phyloP scores from a whole-genome alignment of 2,797 vertebrate species.

The Peromyscus aztecus region DNA sequence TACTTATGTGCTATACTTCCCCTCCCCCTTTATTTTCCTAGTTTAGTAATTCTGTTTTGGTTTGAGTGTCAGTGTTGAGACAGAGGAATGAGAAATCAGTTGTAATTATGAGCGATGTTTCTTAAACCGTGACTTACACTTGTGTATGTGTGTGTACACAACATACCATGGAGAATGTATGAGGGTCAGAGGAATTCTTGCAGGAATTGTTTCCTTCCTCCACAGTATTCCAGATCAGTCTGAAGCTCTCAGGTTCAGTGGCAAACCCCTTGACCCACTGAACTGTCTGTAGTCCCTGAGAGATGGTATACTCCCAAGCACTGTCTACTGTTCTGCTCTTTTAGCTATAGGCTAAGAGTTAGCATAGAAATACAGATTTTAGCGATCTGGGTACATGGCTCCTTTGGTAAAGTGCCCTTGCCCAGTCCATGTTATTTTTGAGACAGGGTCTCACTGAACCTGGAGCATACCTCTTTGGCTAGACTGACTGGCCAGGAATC shows the following conservation, averaged over 20 bases:
- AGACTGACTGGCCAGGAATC: neutral
- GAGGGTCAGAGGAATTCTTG: neutral
- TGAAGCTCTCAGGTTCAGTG: neutral
- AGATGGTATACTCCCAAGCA: neutral
- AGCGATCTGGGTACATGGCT: neutral
- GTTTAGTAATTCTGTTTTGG: neutral
- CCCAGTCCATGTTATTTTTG: neutral
- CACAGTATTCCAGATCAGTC: neutral
- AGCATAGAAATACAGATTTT: neutral
- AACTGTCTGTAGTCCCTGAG: neutral
- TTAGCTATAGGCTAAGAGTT: neutral
- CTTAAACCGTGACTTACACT: neutral
- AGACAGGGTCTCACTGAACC: neutral
- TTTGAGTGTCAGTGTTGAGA: neutral
- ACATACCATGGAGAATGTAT: neutral
- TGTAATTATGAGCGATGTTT: constrained; percentile 5
- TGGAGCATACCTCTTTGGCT: neutral
- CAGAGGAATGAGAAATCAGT: neutral
- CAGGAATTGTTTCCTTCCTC: too few species aligned
- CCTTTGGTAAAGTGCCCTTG: neutral
- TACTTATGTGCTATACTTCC: neutral
- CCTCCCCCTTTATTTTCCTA: neutral
- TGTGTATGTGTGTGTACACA: neutral
- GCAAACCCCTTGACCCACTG: neutral
- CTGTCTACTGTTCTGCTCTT: neutral